Conservation (phyloP, 2,113 vertebrate species). For the Bufo gargarizans region DNA sequence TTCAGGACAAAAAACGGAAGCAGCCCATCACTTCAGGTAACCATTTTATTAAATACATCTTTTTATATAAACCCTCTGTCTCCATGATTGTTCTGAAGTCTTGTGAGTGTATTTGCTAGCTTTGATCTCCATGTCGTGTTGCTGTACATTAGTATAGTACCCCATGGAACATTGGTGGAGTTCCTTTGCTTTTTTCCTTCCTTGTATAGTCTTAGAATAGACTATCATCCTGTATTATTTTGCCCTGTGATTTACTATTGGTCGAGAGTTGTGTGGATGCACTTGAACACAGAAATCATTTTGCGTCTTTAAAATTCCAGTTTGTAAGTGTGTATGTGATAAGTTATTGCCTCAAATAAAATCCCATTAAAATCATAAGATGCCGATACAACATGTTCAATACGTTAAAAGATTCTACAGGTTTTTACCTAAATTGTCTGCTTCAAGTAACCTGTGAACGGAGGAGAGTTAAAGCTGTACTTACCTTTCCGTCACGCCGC, state of each 20-base stretch:
- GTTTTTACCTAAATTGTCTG: too few relatives aligned
- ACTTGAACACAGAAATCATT: neutral
- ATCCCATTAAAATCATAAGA: neutral
- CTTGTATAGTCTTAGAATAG: neutral
- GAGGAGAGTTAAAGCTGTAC: too few relatives aligned
- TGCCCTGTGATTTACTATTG: neutral
- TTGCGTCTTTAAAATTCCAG: neutral
- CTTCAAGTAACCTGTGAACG: too few relatives aligned
- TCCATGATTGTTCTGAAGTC: neutral
- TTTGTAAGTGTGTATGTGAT: neutral
- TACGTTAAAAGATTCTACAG: neutral
- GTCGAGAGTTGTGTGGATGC: neutral
- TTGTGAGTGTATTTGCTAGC: neutral
- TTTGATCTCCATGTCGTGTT: neutral
- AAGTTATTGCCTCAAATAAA: neutral
- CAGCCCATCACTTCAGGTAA: slow-evolving; percentile 56
- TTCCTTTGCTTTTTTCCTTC: neutral
- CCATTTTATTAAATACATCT: slow-evolving; percentile 35
- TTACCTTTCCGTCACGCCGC: too few relatives aligned
- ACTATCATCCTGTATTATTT: neutral
- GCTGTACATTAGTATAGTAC: neutral
- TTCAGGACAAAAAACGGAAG: slow-evolving; percentile 55
- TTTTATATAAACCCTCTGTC: neutral
- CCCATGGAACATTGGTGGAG: neutral
- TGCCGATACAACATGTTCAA: neutral